Conservation (phyloP, 2,113 vertebrate genomes). For the Rhea pennata region DNA sequence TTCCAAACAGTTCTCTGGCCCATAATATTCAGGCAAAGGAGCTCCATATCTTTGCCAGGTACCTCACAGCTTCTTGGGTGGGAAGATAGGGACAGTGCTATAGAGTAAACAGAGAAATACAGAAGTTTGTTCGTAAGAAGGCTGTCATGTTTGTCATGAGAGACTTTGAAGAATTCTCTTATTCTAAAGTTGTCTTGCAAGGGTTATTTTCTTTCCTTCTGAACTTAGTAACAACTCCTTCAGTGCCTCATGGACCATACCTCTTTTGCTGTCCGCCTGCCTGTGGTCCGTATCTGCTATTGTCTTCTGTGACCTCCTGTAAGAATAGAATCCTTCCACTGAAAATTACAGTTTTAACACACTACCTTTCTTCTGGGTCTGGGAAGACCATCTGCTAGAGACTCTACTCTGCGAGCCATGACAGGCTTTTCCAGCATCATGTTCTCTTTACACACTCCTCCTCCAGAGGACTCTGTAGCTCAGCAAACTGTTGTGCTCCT, state of each 20-base stretch:
- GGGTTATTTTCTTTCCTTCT: neutral
- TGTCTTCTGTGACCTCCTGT: neutral
- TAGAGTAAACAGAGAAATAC: too few species aligned
- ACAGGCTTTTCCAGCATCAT: neutral
- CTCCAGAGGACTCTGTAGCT: neutral
- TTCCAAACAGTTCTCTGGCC: too few species aligned
- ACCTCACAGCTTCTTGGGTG: too few species aligned
- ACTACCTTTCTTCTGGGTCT: neutral
- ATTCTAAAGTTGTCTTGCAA: neutral
- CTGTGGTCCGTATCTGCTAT: neutral
- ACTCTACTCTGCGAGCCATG: neutral
- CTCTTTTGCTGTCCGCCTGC: too few species aligned
- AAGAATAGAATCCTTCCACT: neutral
- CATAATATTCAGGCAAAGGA: too few species aligned
- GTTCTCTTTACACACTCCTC: neutral
- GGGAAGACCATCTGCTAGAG: neutral
- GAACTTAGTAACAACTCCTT: neutral
- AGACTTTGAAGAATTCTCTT: neutral
- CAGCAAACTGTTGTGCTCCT: neutral
- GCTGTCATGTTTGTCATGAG: neutral
- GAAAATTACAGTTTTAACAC: neutral
- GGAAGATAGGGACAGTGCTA: too few species aligned
- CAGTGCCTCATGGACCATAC: neutral
- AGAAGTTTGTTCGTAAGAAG: too few species aligned
- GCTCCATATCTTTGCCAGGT: too few species aligned